Evolutionary conservation across 2,113 vertebrate genomes (phyloP), one percentile per base, ranked within the genome.

Genomic region (Lutjanus erythropterus): DNA sequence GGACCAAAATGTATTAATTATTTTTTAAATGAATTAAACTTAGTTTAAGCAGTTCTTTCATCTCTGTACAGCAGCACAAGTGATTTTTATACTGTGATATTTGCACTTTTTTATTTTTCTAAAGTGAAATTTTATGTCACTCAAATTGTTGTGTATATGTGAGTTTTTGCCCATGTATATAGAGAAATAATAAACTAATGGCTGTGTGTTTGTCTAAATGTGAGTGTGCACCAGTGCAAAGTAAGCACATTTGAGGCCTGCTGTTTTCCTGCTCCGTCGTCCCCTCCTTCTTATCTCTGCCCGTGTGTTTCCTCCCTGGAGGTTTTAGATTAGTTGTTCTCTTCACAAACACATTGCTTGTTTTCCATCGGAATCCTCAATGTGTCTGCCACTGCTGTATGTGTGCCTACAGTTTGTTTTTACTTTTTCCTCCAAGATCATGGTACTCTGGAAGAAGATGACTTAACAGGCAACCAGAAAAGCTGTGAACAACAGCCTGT

Each of bases 91-190:
- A 47, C 80, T 90, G 82, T 86, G 86, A 84, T 67, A 31, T 83
- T 85, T 84, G 91, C 91, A 94, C 92, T 89, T 87, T 87, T 73
- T 55, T 31, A n/a, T 35, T 35, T 60, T 85, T 46, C 18, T 61
- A 15, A 49, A 53, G 16, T 27, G 0, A 52, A 37, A 33, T 71
- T 64, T 42, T 41, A 56, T 64, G 37, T 67, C 14, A 10, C 4
- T 64, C 0, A 15, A 23, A 59, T 74, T 25, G 11, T 64, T 70
- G 41, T 85, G 41, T 56, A 66, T 78, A 56, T 81, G 31, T 35
- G 18, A 19, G 9, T 56, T 75, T 39, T 64, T 69, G 19, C n/a
- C n/a, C n/a, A n/a, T 84, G 12, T 65, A 61, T 25, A 16, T 56
- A 31, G 5, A 79, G 31, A 12, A 18, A 71, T 29, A 85, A 83